Conservation (phyloP, 2,888 invertebrate species). For the Drosophila pseudotakahashii region DNA sequence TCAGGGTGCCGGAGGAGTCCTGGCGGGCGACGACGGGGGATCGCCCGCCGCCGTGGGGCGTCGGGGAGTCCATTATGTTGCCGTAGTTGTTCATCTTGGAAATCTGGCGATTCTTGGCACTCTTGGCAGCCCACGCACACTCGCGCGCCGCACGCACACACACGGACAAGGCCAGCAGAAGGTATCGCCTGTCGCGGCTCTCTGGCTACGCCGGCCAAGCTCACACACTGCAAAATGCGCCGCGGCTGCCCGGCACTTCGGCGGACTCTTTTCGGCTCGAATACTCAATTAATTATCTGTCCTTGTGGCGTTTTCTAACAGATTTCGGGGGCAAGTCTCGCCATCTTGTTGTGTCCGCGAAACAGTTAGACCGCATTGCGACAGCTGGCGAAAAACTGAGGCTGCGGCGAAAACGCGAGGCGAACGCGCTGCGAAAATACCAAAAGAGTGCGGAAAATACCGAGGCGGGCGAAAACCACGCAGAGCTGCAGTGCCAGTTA, state of each 20-base stretch:
- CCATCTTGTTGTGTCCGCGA: conserved; percentile 74
- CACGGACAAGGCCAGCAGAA: conserved; percentile 62
- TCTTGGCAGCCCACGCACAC: conserved; percentile 31
- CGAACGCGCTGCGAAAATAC: conserved; percentile 19
- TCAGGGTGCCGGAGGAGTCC: conserved; percentile 98
- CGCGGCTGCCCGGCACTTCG: conserved; percentile 42
- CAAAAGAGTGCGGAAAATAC: conserved; percentile 18
- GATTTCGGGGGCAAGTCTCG: conserved; percentile 62
- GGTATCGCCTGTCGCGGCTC: conserved; percentile 49
- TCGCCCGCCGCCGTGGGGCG: conserved; percentile 96
- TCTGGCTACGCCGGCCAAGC: conserved; percentile 54
- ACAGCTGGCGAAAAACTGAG: conserved; percentile 52
- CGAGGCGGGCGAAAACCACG: not conserved
- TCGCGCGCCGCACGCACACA: conserved; percentile 20
- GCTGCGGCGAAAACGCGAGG: conserved; percentile 14
- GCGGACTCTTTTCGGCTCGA: conserved; percentile 40
- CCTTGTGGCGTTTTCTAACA: conserved; percentile 59
- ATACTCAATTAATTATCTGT: conserved; percentile 51
- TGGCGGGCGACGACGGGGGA: conserved; percentile 98
- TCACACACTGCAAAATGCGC: conserved; percentile 42
- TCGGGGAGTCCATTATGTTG: conserved; percentile 96
- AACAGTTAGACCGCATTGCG: conserved; percentile 61
- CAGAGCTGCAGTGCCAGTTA: not conserved
- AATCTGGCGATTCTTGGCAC: conserved; percentile 1
- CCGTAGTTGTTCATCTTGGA: conserved; percentile 82